Conservation (phyloP, 1,140 invertebrate genomes). For the Cherax destructor region DNA sequence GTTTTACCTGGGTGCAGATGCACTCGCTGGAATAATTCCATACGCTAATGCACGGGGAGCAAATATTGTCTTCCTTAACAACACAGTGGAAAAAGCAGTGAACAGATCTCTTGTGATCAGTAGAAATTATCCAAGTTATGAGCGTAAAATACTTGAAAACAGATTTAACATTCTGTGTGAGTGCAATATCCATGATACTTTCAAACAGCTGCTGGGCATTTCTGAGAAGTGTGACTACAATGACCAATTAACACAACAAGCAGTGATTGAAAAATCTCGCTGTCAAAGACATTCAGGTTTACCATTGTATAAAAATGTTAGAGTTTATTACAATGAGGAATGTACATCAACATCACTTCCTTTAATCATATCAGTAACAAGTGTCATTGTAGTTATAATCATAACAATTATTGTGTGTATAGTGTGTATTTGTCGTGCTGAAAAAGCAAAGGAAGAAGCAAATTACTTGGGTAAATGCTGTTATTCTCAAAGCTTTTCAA, state of each 20-base stretch:
- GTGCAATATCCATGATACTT: slow-evolving; percentile 7
- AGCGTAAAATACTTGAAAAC: slow-evolving; percentile 45
- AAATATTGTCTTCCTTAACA: slow-evolving; percentile 61
- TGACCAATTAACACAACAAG: neutral
- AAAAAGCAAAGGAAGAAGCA: slow-evolving; percentile 42
- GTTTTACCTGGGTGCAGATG: slow-evolving; percentile 24
- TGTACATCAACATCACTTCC: slow-evolving; percentile 21
- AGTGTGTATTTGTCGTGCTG: slow-evolving; percentile 25
- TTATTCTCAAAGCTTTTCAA: slow-evolving; percentile 53
- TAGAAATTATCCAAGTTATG: slow-evolving; percentile 31
- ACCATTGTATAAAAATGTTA: neutral
- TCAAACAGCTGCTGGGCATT: slow-evolving; percentile 26
- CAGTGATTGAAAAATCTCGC: slow-evolving; percentile 12
- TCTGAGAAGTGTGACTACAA: neutral
- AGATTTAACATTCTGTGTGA: slow-evolving; percentile 41
- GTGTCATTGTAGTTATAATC: slow-evolving; percentile 17
- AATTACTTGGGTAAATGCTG: slow-evolving; percentile 50
- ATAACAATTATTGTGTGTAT: slow-evolving; percentile 42
- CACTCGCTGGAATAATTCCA: slow-evolving; percentile 38
- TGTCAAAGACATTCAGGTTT: slow-evolving; percentile 8
- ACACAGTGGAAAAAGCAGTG: slow-evolving; percentile 22
- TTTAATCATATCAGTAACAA: slow-evolving; percentile 19
- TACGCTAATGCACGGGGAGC: neutral
- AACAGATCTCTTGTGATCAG: slow-evolving; percentile 30
- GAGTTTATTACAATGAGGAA: neutral